Evolutionary conservation across 2,888 invertebrate genomes (phyloP), one percentile per base, ranked within the genome.

Genomic region (Macroteleia sp.): DNA sequence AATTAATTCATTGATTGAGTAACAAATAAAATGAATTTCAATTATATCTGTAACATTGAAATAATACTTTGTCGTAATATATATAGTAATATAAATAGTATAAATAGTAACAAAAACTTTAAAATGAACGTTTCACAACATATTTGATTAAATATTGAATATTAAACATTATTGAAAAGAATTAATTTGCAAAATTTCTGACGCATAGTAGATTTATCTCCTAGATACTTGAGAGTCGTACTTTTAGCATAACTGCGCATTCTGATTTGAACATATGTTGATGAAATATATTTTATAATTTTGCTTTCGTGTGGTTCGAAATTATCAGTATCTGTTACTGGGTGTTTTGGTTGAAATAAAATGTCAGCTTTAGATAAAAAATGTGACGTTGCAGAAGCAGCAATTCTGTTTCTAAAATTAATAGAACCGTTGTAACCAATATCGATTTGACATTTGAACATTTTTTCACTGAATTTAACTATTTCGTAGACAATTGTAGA

Each of bases 391-490:
- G 3, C 36, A 10, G 14, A 14, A 14, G 3, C 6, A 25, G 4
- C 12, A 17, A 61, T 61, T 46, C 25, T 12, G 6, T 61, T 17
- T 44, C 34, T 44, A 2, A 59, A 10, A 41, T 56, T 56, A 17
- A 41, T 12, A n/a, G 3, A 12, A 28, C 56, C 42, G 19, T 10
- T n/a, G 16, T 14, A 59, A 14, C 44, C 22, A 32, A 32, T 22
- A 10, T 17, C 12, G n/a, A 44, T 17, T 59, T 59, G 42, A 10
- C 30, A 9, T 44, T 59, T 30, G n/a, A 59, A 59, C 1, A 9
- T 8, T 32, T 59, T 44, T 59, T 59, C 44, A 12, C 32, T 42
- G 17, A 28, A 9, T 59, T 59, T 59, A 3, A 59, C 14, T 3
- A 59, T 32, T 34, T 59, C 12, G 17, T 10, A 59, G 30, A 10